Evolutionary conservation across 2,888 invertebrate species (phyloP), one percentile per base, ranked within the genome.

Genomic region (Spisula subtruncata): DNA sequence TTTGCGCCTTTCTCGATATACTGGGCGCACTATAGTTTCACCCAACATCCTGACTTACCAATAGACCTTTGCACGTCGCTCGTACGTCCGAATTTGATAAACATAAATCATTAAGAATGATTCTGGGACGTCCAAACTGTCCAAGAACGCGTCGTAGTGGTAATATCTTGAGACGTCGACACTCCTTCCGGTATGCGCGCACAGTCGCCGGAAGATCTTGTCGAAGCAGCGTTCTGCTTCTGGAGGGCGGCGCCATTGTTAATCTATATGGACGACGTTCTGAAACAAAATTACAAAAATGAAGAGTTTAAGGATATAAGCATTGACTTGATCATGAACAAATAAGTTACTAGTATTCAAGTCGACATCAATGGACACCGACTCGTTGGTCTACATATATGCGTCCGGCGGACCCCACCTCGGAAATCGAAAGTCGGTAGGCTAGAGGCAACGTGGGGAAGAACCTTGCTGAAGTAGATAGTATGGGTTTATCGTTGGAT

Each of bases 61-160:
- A 51, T 18, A 95, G 89, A 6, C 93, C 93, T 86, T 91, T 92
- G 83, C 94, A 95, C 14, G 89, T 85, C 18, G 94, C 94, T 56
- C 92, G 91, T 75, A 95, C 87, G 60, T 94, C 95, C 20, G 81
- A 60, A 0, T 90, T 32, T 1, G 94, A 89, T 81, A 95, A 80
- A 66, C 92, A 93, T 41, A 93, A 89, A 81, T 95, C 92, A 25
- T 90, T 90, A 60, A 95, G 90, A 41, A 93, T 90, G 25, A 94
- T 89, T 20, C 92, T 85, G 0, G 89, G 41, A 41, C 89, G 81
- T 18, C 94, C 93, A 71, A 94, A 93, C 83, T 94, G 94, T 1
- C 89, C 85, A 41, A 93, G 81, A 12, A 94, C 93, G 25, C 89
- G 88, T 0, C 95, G 91, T 25, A 94, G 54, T 0, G 94, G 94